Evolutionary conservation across 2,888 invertebrate genomes (phyloP).

Genomic region (Notodonta ziczac): DNA sequence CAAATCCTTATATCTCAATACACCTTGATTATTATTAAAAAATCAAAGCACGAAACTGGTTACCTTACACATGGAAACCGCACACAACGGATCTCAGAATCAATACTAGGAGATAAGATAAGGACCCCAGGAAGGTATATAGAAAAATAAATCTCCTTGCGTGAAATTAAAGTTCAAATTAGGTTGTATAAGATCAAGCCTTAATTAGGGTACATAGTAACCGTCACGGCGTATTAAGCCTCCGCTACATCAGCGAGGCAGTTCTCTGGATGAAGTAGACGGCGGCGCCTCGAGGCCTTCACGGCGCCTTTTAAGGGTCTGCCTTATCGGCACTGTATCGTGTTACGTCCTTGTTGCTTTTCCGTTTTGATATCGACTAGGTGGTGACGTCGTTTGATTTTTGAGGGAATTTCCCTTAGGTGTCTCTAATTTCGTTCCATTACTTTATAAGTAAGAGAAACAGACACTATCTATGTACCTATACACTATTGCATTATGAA

Average conservation of each 20-base stretch:
- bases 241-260: slow-evolving; percentile 78
- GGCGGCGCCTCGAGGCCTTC: slow-evolving; percentile 72
- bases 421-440: no score
- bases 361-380: slow-evolving; percentile 12
- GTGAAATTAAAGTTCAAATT: slow-evolving; percentile 7
- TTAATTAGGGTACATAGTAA: slow-evolving; percentile 81
- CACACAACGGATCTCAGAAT: slow-evolving; percentile 80
- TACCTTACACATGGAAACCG: slow-evolving; percentile 64
- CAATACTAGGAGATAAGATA: slow-evolving; percentile 80
- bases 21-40: slow-evolving; percentile 20
- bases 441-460: no score
- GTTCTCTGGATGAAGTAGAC: slow-evolving; percentile 75
- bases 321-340: slow-evolving; percentile 67
- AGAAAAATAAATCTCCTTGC: not conserved
- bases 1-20: slow-evolving; percentile 36
- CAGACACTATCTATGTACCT: no score
- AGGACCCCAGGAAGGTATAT: slow-evolving; percentile 43
- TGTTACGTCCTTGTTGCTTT: slow-evolving; percentile 55
- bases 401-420: not conserved
- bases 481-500: no score
- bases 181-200: slow-evolving; percentile 47
- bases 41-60: slow-evolving; percentile 46
- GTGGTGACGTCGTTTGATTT: not conserved
- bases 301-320: slow-evolving; percentile 69
- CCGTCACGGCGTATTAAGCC: slow-evolving; percentile 79